Base-by-base conservation (phyloP, 35 echinoderm and acorn worm genomes). In the Stichopus chloronotus region DNA sequence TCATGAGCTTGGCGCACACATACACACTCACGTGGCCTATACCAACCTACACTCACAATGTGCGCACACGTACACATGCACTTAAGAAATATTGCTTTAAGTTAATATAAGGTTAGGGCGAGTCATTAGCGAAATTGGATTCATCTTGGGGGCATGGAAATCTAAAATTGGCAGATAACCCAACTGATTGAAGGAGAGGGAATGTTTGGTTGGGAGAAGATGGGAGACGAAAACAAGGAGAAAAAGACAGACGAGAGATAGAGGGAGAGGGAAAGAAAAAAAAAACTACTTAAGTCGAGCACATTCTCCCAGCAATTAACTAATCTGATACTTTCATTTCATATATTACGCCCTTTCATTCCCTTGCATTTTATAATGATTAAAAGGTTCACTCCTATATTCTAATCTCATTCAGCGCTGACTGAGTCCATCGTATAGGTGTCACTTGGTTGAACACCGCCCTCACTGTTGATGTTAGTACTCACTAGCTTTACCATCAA, bases 81-180 rank as follows among this genome's bases (percentile, higher is more conserved):
- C 30, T 43, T 21, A n/a, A 16, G 69, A 74, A 74, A n/a, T n/a
- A 74, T n/a, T 74, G 17, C 69, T 74, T 74, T 74, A 74, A 74
- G 69, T 74, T 74, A 74, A 74, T 74, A 74, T 74, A 74, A 74
- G 19, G 17, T 74, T 74, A 74, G 14, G 12, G 69, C 69, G 69
- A 7, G 69, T 74, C 69, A 74, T 74, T 74, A 74, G 22, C 69
- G 69, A 74, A 74, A 74, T 74, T 74, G 69, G 69, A 74, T 74
- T 74, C 69, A 74, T 74, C 69, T 74, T 74, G 69, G 69, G 69
- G 69, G 19, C 69, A 74, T 74, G 69, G 69, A 74, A 74, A 74
- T 74, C 11, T 74, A 74, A 74, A 19, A 74, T 74, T 74, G 69
- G 69, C 69, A 74, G 69, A 74, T 74, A 19, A 74, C 69, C 7